Evolutionary conservation across 2,797 vertebrate genomes (phyloP).

Genomic region (Anisognathus igniventris): DNA sequence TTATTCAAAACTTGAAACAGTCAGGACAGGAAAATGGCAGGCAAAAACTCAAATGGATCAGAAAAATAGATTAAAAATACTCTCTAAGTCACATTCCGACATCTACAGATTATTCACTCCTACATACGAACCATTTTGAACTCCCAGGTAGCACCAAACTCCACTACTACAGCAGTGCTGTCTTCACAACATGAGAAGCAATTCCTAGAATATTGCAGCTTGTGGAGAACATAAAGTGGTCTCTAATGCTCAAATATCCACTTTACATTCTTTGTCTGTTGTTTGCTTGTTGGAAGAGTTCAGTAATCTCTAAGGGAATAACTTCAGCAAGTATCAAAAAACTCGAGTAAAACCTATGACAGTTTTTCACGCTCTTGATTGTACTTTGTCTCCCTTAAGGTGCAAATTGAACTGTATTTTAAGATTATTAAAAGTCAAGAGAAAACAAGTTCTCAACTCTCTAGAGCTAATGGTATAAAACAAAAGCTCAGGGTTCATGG

Average conservation of each 20-base stretch:
- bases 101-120: not conserved
- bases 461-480: not conserved
- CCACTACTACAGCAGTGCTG: not conserved
- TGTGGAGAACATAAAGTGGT: not conserved
- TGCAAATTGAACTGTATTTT: not conserved
- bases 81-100: not conserved
- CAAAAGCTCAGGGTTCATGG: not conserved
- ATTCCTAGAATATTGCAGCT: not conserved
- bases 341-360: not conserved
- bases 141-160: not conserved
- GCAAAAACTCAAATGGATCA: not conserved
- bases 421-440: not conserved
- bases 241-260: not conserved
- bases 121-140: not conserved
- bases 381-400: not conserved
- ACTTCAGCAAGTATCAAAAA: not conserved
- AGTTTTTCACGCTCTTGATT: not conserved
- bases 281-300: not conserved
- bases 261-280: not conserved
- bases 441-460: not conserved
- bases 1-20: not conserved
- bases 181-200: not conserved
- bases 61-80: not conserved
- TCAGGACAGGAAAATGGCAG: not conserved
- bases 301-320: not conserved